These are phyloP conservation scores for Rhinichthys osculus DNA, from an alignment of 2,797 vertebrate genomes.

Conservation along the genomic window DNA sequence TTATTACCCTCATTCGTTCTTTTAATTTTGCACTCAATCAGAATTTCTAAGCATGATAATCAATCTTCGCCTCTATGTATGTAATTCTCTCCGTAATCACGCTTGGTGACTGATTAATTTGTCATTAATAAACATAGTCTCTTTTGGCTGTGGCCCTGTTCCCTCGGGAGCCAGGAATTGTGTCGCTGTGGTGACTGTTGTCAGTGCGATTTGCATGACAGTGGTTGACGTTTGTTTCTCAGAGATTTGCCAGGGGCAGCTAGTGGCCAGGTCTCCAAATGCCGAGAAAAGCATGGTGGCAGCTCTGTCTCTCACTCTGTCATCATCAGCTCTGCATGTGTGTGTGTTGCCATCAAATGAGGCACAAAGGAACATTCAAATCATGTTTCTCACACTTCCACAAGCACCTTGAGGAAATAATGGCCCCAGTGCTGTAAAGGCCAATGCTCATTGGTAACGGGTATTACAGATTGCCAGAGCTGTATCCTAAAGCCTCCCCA, in stretches of 20 bases:
- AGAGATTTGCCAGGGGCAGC: constrained; percentile 58
- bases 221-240: constrained; percentile 60
- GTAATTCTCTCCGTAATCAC: constrained; percentile 23
- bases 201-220: constrained; percentile 62
- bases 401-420: constrained; percentile 36
- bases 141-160: constrained; percentile 50
- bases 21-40: constrained; percentile 10
- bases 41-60: constrained; percentile 36
- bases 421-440: constrained; percentile 27
- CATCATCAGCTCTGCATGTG: constrained; percentile 13
- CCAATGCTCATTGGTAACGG: constrained; percentile 33
- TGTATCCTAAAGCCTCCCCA: constrained; percentile 26
- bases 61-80: not conserved
- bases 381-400: constrained; percentile 50
- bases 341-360: constrained; percentile 23
- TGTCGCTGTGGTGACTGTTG: constrained; percentile 62
- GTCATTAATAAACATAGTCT: constrained; percentile 63
- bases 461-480: constrained; percentile 25
- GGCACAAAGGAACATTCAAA: constrained; percentile 51
- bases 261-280: constrained; percentile 59
- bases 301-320: constrained; percentile 61
- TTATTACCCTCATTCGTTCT: not conserved
- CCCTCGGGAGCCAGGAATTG: constrained; percentile 53
- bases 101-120: constrained; percentile 58
- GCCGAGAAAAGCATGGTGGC: constrained; percentile 59